Base-by-base conservation (phyloP, 2,113 vertebrate species). In the Dendrocopos noguchii region DNA sequence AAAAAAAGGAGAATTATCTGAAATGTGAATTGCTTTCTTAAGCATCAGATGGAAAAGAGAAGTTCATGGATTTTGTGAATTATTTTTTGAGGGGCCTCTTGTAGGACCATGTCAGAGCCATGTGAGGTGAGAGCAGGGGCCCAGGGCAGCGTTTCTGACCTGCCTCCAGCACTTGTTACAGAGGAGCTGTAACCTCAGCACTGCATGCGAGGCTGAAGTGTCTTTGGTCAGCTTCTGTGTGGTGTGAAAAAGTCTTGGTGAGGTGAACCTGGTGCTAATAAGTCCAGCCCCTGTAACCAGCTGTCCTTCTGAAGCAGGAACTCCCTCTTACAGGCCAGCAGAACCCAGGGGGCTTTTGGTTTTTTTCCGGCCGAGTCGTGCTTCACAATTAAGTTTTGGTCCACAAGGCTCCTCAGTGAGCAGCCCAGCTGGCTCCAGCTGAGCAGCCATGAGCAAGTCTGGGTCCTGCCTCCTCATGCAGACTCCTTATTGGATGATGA, bases 21-120 rank as follows among this genome's bases (percentile, higher is more conserved):
- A 97, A 96, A 96, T 97, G 93, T 95, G 95, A 97, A 97, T 94
- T 85, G 70, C 65, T 89, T 95, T 94, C 94, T 94, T 91, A 90
- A 81, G 90, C 66, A 87, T 83, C 95, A 93, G 90, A 66, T 74
- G 87, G 79, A 87, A 95, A 74, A 87, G 89, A 92, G 75, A 94
- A 72, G 36, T 82, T 70, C n/a, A 80, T 91, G 74, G 87, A 63
- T 76, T 84, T 92, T 82, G 53, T 85, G 82, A 87, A 60, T 88
- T 47, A 47, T 47, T 47, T 47, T 52, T 86, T 68, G 27, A 15
- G 78, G 85, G 90, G 86, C 50, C 31, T 24, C 53, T 94, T 77
- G 16, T 1, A 15, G 68, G 84, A 81, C 71, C 55, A 44, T 94
- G 87, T 67, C 16, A 0, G 14, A 88, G 53, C n/a, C 8, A 29